Evolutionary conservation across 2,113 vertebrate species (phyloP), one percentile per base, ranked within the genome.

Genomic region (Heterotilapia buettikoferi): DNA sequence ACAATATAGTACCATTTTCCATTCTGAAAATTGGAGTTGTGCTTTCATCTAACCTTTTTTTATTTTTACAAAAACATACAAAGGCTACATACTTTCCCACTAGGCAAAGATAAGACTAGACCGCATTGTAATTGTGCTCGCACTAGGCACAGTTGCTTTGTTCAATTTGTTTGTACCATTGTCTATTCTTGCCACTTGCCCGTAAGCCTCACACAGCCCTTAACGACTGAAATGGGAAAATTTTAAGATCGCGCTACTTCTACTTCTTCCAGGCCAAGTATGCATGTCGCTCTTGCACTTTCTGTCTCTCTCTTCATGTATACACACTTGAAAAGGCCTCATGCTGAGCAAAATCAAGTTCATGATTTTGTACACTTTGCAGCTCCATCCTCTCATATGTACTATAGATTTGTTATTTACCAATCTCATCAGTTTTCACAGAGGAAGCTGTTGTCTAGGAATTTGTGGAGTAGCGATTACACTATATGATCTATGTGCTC

Each of bases 1-100:
- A 52, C 85, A 19, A 21, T 85, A 85, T 92, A 86, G 90, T 93
- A 87, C 89, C 87, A 83, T 89, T 90, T 89, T 59, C 36, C 82
- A 90, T 86, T 63, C 61, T 43, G 26, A 89, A 84, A 53, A 88
- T 24, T 29, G 19, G 12, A 29, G 24, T 11, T 59, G 53, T 31
- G 47, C 50, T 86, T 89, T 31, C 82, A 85, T 31, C 45, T 19
- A 71, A 56, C 36, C 6, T n/a, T 45, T 50, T 73, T 80, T 66
- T 53, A 57, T 82, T 26, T 26, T 26, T 9, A 45, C 11, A 83
- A 54, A 86, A 10, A 50, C 4, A 83, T 6, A 80, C 40, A 19
- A 73, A 36, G 19, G 59, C 87, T 38, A 66, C 52, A 79, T 54
- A 81, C 45, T 52, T n/a, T 52, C 45, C 45, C 45, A 78, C 73